These are phyloP conservation scores for Scaptomyza tumidula DNA, from an alignment of 2,888 invertebrate species.

Conservation along the genomic window DNA sequence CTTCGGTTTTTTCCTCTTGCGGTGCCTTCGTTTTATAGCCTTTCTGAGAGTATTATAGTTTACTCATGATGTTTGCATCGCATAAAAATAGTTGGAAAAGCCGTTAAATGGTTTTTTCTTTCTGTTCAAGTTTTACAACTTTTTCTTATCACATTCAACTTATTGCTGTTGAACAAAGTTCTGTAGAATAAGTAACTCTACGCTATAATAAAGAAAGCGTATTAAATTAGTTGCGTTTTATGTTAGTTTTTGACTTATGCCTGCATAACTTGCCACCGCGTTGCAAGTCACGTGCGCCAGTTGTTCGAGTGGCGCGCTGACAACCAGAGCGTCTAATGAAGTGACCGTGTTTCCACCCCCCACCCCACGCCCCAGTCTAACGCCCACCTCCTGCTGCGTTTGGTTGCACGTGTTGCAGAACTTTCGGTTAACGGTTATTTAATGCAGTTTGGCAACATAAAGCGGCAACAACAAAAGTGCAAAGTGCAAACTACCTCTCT, in stretches of 20 bases:
- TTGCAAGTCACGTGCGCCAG: slow-evolving; percentile 71
- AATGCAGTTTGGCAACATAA: slow-evolving; percentile 73
- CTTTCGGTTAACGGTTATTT: slow-evolving; percentile 78
- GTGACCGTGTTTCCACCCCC: slow-evolving; percentile 32
- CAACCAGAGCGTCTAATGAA: slow-evolving; percentile 67
- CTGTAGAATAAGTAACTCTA: background rate
- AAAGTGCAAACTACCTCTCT: slow-evolving; percentile 59
- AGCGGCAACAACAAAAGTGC: slow-evolving; percentile 63
- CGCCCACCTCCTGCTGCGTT: background rate
- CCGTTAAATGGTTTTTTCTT: background rate
- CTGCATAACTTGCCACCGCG: background rate
- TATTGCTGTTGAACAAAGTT: background rate
- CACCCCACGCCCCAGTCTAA: no score
- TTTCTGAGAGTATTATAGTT: background rate
- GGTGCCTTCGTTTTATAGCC: background rate
- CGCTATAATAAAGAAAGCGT: background rate
- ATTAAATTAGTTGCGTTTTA: background rate
- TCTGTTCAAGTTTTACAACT: background rate
- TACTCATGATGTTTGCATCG: background rate
- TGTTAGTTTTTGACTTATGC: background rate
- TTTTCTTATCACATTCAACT: background rate
- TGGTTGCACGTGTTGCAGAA: slow-evolving; percentile 73
- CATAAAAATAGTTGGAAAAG: background rate
- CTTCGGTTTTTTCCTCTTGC: background rate
- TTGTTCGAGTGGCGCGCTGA: slow-evolving; percentile 57